Evolutionary conservation across 1,140 invertebrate genomes (phyloP).

Genomic region (Heliconius himera): DNA sequence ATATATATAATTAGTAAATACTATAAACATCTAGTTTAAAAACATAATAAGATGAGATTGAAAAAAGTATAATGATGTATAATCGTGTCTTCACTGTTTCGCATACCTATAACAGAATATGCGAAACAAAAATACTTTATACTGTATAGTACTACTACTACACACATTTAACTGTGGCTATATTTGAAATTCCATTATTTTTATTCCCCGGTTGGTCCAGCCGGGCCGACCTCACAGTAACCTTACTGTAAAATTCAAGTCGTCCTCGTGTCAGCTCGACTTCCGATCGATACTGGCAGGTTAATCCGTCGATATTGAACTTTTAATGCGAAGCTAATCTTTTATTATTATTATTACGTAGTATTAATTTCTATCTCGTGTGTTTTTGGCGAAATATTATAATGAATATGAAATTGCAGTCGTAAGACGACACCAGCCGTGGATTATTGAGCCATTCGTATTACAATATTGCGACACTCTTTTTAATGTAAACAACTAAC

Average conservation of each 20-base stretch:
- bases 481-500: neutral
- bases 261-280: conserved; percentile 22
- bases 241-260: conserved; percentile 24
- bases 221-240: conserved; percentile 20
- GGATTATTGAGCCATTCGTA: neutral
- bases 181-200: conserved; percentile 13
- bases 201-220: neutral
- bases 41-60: no score
- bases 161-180: neutral
- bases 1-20: no score
- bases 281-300: conserved; percentile 9
- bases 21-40: no score
- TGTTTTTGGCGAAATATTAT: neutral
- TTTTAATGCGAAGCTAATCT: conserved; percentile 3
- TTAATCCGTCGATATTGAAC: conserved; percentile 40
- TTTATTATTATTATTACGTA: neutral
- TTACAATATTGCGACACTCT: neutral
- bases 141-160: neutral
- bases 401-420: neutral
- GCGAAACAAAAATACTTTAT: no score
- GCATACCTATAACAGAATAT: no score
- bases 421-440: neutral
- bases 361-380: neutral
- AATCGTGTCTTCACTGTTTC: no score
- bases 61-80: no score